Conservation (phyloP, 2,797 vertebrate genomes). For the Pteropus rufus region DNA sequence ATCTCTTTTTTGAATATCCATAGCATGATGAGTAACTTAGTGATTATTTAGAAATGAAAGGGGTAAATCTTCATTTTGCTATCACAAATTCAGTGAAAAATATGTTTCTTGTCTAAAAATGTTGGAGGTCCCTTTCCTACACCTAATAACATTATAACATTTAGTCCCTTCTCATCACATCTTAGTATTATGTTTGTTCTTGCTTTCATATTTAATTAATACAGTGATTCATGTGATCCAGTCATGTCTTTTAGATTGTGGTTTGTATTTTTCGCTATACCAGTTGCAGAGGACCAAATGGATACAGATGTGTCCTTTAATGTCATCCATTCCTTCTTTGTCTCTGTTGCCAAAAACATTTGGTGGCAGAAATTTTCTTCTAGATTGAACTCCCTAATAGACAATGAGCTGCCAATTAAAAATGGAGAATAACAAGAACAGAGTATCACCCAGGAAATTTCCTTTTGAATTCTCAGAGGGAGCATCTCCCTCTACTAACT, state of each 20-base stretch:
- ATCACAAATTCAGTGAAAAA: not conserved
- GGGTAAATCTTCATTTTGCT: not conserved
- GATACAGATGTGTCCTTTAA: too few species aligned
- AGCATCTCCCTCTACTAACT: slow-evolving; percentile 13
- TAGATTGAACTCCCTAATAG: too few species aligned
- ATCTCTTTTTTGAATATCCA: not conserved
- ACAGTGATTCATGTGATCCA: not conserved
- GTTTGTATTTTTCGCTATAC: slow-evolving; percentile 37
- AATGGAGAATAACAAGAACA: slow-evolving; percentile 51
- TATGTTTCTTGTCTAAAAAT: not conserved
- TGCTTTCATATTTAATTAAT: slow-evolving; percentile 28
- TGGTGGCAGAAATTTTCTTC: too few species aligned
- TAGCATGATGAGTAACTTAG: not conserved
- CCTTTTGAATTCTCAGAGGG: slow-evolving; percentile 6
- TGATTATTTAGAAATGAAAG: not conserved
- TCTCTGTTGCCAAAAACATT: too few species aligned
- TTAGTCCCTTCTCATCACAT: not conserved
- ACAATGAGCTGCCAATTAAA: slow-evolving; percentile 40
- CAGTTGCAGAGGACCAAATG: too few species aligned
- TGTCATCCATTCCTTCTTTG: too few species aligned
- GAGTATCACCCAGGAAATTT: slow-evolving; percentile 26
- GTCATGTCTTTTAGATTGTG: slow-evolving; percentile 29
- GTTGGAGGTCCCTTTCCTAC: not conserved
- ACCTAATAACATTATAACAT: not conserved
- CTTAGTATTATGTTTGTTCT: slow-evolving; percentile 16